A percentile compares a stretch with the other conserved stretches of the same genome.
These are phyloP conservation scores for Sciurus vulgaris DNA, from an alignment of 2,797 vertebrate genomes.

Conservation along the genomic window DNA sequence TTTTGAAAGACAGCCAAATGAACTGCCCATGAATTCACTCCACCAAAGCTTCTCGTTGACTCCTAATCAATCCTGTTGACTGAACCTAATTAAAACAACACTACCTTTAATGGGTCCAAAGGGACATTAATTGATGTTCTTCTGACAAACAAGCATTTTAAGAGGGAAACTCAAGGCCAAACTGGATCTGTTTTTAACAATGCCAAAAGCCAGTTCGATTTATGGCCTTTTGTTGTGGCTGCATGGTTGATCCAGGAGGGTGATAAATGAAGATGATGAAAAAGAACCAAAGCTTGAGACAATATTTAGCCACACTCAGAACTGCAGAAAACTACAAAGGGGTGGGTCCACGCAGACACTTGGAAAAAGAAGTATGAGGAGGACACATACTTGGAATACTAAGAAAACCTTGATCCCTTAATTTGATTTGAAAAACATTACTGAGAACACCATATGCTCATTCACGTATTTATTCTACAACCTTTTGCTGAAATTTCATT, in stretches of 20 bases:
- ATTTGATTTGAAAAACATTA: background rate
- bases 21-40: background rate
- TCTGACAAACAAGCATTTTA: slow-evolving; percentile 58
- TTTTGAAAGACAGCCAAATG: slow-evolving; percentile 49
- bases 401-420: background rate
- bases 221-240: background rate
- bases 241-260: background rate
- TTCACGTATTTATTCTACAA: background rate
- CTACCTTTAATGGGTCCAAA: slow-evolving; percentile 39
- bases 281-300: background rate
- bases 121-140: slow-evolving; percentile 35
- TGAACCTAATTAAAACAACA: slow-evolving; percentile 67
- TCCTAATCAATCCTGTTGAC: slow-evolving; percentile 58
- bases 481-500: background rate
- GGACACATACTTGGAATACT: background rate
- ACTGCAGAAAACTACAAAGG: background rate
- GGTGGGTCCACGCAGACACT: background rate
- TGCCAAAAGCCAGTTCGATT: slow-evolving; percentile 26
- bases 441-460: background rate
- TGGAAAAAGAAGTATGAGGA: background rate
- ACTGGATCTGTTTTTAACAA: slow-evolving; percentile 29
- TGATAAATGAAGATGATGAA: background rate
- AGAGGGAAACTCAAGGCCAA: slow-evolving; percentile 39
- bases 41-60: slow-evolving; percentile 12
- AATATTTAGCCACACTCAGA: background rate